phyloP scores from a whole-genome alignment of 2,888 invertebrate genomes.

The Plutella xylostella region DNA sequence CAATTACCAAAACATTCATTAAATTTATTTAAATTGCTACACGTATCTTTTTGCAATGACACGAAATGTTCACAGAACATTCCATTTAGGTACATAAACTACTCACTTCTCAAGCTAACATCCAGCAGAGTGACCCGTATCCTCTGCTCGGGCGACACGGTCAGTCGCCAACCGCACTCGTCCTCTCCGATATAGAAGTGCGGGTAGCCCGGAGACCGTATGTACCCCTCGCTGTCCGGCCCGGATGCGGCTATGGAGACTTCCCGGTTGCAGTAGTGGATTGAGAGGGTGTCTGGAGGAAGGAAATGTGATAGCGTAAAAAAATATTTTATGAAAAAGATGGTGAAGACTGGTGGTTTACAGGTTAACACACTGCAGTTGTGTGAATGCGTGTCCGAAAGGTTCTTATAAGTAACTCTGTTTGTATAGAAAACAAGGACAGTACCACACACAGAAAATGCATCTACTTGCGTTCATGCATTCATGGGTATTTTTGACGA shows the following conservation, averaged over 20 bases:
- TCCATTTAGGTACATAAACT: not conserved
- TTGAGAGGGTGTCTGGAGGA: slow-evolving; percentile 58
- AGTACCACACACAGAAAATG: too few relatives aligned
- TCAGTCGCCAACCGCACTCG: slow-evolving; percentile 76
- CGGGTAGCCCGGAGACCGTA: slow-evolving; percentile 80
- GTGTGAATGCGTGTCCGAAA: too few relatives aligned
- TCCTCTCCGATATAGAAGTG: slow-evolving; percentile 77
- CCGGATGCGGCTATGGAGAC: slow-evolving; percentile 45
- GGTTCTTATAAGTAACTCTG: not conserved
- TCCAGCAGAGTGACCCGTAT: slow-evolving; percentile 76
- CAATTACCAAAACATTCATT: too few relatives aligned
- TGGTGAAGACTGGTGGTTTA: not conserved
- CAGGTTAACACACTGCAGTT: too few relatives aligned
- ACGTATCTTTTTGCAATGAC: not conserved
- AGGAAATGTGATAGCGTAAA: too few relatives aligned
- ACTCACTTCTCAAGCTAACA: slow-evolving; percentile 77
- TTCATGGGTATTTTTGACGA: too few relatives aligned
- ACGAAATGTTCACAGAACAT: not conserved
- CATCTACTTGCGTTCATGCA: too few relatives aligned
- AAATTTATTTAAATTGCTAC: too few relatives aligned
- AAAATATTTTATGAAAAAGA: not conserved
- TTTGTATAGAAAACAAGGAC: not conserved
- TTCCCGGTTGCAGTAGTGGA: slow-evolving; percentile 69
- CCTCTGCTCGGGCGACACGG: slow-evolving; percentile 71
- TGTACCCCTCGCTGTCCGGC: slow-evolving; percentile 71